phyloP scores from a whole-genome alignment of 1,140 invertebrate species.

The Bombus turneri region DNA sequence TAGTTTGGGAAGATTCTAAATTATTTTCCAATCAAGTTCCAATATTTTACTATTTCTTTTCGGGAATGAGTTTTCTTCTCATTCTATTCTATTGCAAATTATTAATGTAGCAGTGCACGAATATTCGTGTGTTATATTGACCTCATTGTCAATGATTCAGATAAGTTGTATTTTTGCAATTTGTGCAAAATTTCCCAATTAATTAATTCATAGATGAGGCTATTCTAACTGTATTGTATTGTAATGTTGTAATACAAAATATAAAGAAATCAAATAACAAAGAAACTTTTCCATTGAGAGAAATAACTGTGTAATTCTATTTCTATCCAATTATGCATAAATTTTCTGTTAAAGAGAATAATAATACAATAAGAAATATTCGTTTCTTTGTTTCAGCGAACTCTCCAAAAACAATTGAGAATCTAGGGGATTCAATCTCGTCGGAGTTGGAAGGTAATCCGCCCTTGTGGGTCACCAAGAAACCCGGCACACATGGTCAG shows the following conservation, averaged over 20 bases:
- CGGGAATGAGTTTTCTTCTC: neutral
- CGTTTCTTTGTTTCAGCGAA: conserved; percentile 84
- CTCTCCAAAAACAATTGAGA: conserved; percentile 86
- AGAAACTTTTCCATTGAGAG: no score
- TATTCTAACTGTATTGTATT: neutral
- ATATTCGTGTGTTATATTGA: neutral
- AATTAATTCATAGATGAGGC: neutral
- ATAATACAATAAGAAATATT: neutral
- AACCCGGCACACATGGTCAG: conserved; percentile 81
- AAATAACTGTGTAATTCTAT: no score
- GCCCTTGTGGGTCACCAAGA: conserved; percentile 89
- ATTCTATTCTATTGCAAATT: neutral
- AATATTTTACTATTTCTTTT: neutral
- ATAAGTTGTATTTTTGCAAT: neutral
- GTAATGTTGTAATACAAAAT: neutral
- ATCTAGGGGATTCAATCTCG: conserved; percentile 85
- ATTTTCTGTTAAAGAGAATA: neutral
- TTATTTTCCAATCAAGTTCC: neutral
- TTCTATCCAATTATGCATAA: neutral
- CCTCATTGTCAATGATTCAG: neutral
- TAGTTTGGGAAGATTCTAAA: no score
- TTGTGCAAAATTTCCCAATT: neutral
- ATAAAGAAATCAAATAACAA: neutral
- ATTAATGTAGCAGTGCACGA: neutral
- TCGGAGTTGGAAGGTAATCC: conserved; percentile 91